Base-by-base conservation (phyloP, 2,113 vertebrate species). In the Galbula dea region DNA sequence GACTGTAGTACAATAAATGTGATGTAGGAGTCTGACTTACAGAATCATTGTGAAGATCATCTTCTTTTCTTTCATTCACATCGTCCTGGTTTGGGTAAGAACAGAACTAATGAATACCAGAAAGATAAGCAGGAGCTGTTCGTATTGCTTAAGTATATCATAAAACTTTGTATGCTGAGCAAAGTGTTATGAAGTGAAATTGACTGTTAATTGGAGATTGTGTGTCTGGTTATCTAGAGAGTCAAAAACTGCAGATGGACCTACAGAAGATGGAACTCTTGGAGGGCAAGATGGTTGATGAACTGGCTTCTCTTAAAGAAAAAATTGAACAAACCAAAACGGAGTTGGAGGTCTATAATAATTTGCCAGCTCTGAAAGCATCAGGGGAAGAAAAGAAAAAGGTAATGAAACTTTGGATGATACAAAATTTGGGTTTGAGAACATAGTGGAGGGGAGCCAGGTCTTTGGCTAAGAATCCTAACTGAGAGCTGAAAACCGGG, bases 241-340 rank as follows among this genome's bases (percentile, higher is more conserved):
- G 98, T 73, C 98, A 98, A 22, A 98, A 98, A 68, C 97, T 99
- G 51, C 99, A 98, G 93, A 98, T 98, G 97, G 99, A 99, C 96
- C 97, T 99, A 54, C 98, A 99, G 97, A 99, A 99, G 96, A 98
- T 99, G 94, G 98, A 99, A 71, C 98, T 99, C 82, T 93, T 99
- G 86, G 99, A 99, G 89, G 98, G 98, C 87, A 99, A 99, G 96
- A 99, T 99, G 97, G 93, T 86, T 11, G 95, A 97, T 29, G 99
- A 99, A 91, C 97, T 99, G 30, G 92, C 97, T 86, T 98, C 95
- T 90, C 97, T 99, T 83, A 98, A 98, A 96, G 98, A 98, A 80
- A 98, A 98, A 62, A 98, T 98, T 63, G 96, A 98, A 86, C 97
- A 98, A 88, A 98, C 98, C 95, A 98, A 97, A 62, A 51, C 86